Base-by-base conservation (phyloP, 2,888 invertebrate species). In the Emesis russula region DNA sequence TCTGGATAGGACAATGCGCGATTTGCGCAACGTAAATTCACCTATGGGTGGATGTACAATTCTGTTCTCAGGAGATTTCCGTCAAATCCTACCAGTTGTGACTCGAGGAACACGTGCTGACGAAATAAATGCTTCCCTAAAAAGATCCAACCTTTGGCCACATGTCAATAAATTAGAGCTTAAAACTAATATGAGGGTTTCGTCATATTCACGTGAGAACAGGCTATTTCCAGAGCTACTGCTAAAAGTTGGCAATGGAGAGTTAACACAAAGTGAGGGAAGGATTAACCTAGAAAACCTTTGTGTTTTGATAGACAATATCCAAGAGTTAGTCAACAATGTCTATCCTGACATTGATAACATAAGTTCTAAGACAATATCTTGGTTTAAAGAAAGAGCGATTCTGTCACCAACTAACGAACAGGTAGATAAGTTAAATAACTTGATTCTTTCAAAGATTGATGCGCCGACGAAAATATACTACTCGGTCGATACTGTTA, bases 1-100 rank as follows among this genome's bases (percentile, higher is more conserved):
- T 83, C 85, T 95, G 88, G 94, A 95, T 89, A 94, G 93, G 86
- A 94, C 93, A 93, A 91, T 95, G 92, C 93, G 92, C 85, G 94
- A 94, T 93, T 90, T 94, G 88, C 93, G 92, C 89, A 87, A 58
- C 70, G 88, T 85, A 77, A 88, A 94, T 87, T 70, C 77, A 81
- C 90, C 92, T 81, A 93, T 94, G 92, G 93, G 93, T 89, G 93
- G 92, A 85, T 88, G 88, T 82, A 92, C 93, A 86, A 87, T 94
- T 87, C 79, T 92, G 75, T 91, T 94, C 78, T 93, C 92, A 75
- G 93, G 92, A 88, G 93, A 94, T 71, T 94, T 94, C 44, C 85
- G 86, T 73, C 93, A 95, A 92, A 95, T 89, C 83, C 86, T 95
- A 88, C 94, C 95, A 82, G 91, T 93, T 85, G 87, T 95, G 76